phyloP scores from a whole-genome alignment of 1,140 invertebrate genomes.

The Temnothorax curvispinosus region DNA sequence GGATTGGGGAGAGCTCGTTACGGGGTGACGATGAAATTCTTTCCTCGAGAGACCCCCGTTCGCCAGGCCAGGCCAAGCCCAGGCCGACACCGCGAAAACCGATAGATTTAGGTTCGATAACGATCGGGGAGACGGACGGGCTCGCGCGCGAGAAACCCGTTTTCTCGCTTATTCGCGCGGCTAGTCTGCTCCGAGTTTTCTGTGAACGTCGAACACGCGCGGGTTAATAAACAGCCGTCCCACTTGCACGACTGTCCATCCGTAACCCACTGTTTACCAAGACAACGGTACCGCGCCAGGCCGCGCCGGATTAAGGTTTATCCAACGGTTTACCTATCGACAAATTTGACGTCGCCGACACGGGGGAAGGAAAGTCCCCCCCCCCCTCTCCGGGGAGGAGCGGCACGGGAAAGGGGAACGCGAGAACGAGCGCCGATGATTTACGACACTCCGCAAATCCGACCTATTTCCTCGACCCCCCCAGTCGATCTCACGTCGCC shows the following conservation, averaged over 20 bases:
- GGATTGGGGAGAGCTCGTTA: too few relatives aligned
- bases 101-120: slow-evolving; percentile 7
- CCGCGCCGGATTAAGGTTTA: slow-evolving; percentile 59
- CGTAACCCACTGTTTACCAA: slow-evolving; percentile 60
- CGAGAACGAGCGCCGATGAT: slow-evolving; percentile 32
- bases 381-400: not conserved
- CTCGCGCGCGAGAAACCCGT: slow-evolving; percentile 41
- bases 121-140: not conserved
- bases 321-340: slow-evolving; percentile 62
- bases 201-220: slow-evolving; percentile 55
- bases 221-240: slow-evolving; percentile 60
- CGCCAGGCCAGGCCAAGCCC: too few relatives aligned
- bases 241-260: slow-evolving; percentile 60
- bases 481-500: not conserved
- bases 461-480: slow-evolving; percentile 46
- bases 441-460: slow-evolving; percentile 2
- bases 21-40: not conserved
- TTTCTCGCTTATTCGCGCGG: slow-evolving; percentile 25
- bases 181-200: slow-evolving; percentile 37
- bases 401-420: slow-evolving; percentile 41
- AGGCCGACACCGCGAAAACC: not conserved
- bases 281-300: slow-evolving; percentile 54
- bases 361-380: not conserved
- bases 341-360: slow-evolving; percentile 19
- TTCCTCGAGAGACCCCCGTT: not conserved